Base-by-base conservation (phyloP, 2,888 invertebrate species). In the Hyposoter dolosus region DNA sequence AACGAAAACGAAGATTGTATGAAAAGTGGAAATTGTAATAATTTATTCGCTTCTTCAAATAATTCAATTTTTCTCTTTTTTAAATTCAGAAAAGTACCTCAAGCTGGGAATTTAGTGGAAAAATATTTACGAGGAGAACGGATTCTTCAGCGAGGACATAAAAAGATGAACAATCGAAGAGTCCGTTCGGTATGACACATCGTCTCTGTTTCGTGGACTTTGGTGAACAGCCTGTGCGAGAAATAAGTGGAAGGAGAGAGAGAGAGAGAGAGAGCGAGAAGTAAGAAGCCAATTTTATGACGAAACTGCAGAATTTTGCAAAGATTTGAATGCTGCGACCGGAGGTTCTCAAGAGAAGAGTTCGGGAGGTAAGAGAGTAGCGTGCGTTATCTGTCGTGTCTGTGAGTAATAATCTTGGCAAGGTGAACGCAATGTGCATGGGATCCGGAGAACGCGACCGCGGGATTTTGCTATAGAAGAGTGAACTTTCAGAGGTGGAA, bases 401-500 rank as follows among this genome's bases (percentile, higher is more conserved):
- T 87, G 85, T 90, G 91, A 90, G 90, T 91, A 90, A 91, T 91
- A 91, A 91, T 91, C 91, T 91, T 89, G 91, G 90, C 89, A 90
- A 91, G 89, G 89, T 86, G 88, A 81, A 86, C 74, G 69, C 78
- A 80, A 83, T 80, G 81, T 77, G 86, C 82, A 79, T 79, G 82
- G 82, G 84, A 79, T 82, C 71, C 82, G 66, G 74, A 66, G 86
- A 83, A 71, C 76, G 71, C 79, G 82, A 74, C 78, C 78, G 69
- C 45, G 69, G 83, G 87, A 85, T 84, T 87, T 87, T 84, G 88
- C 86, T 88, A 88, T 88, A 87, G 82, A 88, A 88, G 89, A 68
- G 66, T 68, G 81, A 82, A 56, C 65, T 80, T 76, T 76, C 15
- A 19, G 50, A 81, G 53, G 66, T n/a, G 53, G 66, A 72, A 60